These are phyloP conservation scores for Incurvaria masculella DNA, from an alignment of 2,888 invertebrate genomes.

Conservation along the genomic window DNA sequence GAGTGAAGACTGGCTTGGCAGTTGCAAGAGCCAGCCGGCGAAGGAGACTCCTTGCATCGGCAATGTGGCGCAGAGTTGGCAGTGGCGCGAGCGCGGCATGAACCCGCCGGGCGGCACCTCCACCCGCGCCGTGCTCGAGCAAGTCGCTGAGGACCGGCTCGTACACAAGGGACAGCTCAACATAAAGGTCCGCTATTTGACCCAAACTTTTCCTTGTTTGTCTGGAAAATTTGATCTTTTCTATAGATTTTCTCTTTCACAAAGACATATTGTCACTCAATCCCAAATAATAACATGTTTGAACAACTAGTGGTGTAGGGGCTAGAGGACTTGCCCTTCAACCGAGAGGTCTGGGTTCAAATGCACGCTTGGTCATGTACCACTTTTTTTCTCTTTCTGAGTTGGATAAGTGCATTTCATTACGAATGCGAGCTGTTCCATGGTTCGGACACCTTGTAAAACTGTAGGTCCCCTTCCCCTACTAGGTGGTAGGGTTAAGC, in stretches of 20 bases:
- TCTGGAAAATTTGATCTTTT: slow-evolving; percentile 3
- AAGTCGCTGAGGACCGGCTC: slow-evolving; percentile 63
- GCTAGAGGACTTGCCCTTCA: no score
- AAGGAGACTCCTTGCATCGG: slow-evolving; percentile 35
- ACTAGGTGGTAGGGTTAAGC: no score
- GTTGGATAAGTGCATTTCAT: no score
- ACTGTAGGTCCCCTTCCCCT: no score
- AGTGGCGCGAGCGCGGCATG: slow-evolving; percentile 43
- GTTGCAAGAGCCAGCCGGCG: slow-evolving; percentile 36
- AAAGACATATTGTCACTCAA: background rate
- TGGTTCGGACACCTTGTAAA: no score
- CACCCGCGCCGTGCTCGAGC: slow-evolving; percentile 55
- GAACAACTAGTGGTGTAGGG: no score
- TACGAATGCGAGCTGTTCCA: no score
- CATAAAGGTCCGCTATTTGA: slow-evolving; percentile 52
- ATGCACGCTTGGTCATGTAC: no score
- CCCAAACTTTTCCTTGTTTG: background rate
- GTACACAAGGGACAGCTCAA: slow-evolving; percentile 55
- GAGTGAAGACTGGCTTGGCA: slow-evolving; percentile 38
- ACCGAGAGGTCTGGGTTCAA: no score
- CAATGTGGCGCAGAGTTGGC: slow-evolving; percentile 44
- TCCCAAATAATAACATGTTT: no score
- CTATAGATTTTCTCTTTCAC: slow-evolving; percentile 1
- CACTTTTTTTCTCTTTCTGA: no score
- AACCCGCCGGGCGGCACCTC: slow-evolving; percentile 34